Base-by-base conservation (phyloP, 2,113 vertebrate species). In the Gadus macrocephalus region DNA sequence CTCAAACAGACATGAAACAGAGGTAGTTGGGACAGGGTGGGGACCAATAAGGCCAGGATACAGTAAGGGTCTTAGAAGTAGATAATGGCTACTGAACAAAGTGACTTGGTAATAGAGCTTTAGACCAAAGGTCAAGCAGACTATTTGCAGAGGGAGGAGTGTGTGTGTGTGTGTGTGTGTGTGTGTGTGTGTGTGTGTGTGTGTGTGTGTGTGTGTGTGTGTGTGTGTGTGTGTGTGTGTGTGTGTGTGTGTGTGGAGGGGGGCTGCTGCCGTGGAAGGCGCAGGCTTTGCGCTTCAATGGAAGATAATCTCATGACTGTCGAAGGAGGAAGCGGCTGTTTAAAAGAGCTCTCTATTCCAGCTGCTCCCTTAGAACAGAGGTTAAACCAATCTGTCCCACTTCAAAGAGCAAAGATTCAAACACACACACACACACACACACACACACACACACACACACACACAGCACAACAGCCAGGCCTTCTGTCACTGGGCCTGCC, bases 361-460 rank as follows among this genome's bases (percentile, higher is more conserved):
- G 85, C 83, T 86, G 85, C 78, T 89, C 76, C 72, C 72, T 85
- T 78, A 83, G 80, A 86, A 76, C 81, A 82, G 73, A 88, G 82
- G 87, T 87, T 87, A 89, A 88, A 90, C 79, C 83, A 89, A 91
- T 89, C 86, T 87, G 89, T 82, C 84, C 88, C 87, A 86, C 84
- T 90, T 89, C 86, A 91, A 88, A 89, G 83, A 76, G 56, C 70
- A 64, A 69, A 78, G 70, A 69, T 31, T 61, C 67, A 58, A 22
- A 56, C 56, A 67, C 71, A 58, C 66, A 67, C 66, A 67, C 71
- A 58, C 66, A 67, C 66, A 56, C 56, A 67, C 71, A 58, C 66
- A 67, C 71, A 58, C 66, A 67, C 66, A 56, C 56, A 67, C 71
- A 58, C 66, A 67, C 66, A 68, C 62, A 60, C 67, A 69, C 67